These are phyloP conservation scores for Xiphorhynchus erythropygius DNA, from an alignment of 2,797 vertebrate species.

Conservation along the genomic window DNA sequence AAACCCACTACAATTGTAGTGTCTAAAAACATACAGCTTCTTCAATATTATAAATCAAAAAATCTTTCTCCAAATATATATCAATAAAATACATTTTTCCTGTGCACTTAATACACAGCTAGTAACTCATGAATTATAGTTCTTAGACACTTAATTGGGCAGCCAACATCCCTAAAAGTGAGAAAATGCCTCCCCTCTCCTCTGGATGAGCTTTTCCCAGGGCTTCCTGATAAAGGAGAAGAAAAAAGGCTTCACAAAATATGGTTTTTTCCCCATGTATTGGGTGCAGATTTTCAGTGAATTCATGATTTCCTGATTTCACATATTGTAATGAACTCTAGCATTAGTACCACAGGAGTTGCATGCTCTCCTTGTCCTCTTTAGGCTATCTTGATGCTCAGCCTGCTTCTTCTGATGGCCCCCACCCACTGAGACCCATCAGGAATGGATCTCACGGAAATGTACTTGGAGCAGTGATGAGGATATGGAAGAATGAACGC, in stretches of 20 bases:
- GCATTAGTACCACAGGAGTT: not conserved
- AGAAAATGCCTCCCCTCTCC: conserved; percentile 1
- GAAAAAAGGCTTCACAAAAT: not conserved
- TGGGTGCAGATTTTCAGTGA: not conserved
- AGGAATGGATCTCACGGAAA: not conserved
- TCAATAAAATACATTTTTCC: not conserved
- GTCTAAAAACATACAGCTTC: not conserved
- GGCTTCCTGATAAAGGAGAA: not conserved
- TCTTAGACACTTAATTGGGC: not conserved
- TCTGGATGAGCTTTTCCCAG: not conserved
- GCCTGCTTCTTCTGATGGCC: not conserved
- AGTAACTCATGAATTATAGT: not conserved
- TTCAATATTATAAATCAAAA: not conserved
- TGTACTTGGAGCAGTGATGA: not conserved
- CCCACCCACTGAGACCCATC: not conserved
- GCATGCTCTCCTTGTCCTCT: not conserved
- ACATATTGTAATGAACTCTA: not conserved
- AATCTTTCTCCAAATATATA: not conserved
- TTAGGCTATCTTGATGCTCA: not conserved
- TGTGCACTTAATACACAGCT: not conserved
- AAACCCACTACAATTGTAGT: not conserved
- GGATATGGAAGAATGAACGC: not conserved
- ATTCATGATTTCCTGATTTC: not conserved
- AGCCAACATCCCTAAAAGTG: not conserved
- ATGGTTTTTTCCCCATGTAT: accelerated